These are phyloP conservation scores for Spilogale gracilis DNA, from an alignment of 2,113 vertebrate genomes.

Conservation along the genomic window DNA sequence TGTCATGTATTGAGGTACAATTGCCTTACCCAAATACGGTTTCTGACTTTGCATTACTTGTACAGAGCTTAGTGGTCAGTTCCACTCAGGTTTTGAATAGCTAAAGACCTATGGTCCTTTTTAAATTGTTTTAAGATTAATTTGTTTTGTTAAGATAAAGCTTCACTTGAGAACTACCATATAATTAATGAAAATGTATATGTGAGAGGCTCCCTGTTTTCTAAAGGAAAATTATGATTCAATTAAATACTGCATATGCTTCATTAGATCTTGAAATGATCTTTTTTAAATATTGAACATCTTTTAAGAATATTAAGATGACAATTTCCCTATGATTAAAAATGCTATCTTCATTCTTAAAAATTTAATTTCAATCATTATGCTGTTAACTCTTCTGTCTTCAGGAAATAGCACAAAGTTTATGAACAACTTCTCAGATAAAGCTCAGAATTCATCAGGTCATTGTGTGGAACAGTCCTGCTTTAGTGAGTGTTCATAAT, in stretches of 20 bases:
- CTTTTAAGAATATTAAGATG: constrained; percentile 71
- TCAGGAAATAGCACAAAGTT: neutral
- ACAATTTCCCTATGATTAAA: constrained; percentile 69
- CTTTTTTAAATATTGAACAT: constrained; percentile 75
- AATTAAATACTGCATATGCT: constrained; percentile 78
- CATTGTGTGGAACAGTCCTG: neutral
- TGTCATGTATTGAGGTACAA: neutral
- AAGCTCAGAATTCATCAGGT: neutral
- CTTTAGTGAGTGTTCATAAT: neutral
- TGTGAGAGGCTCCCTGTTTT: constrained; percentile 60
- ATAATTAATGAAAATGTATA: constrained; percentile 67
- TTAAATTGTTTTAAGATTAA: constrained; percentile 45
- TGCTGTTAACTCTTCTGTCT: constrained; percentile 38
- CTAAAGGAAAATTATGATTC: constrained; percentile 76
- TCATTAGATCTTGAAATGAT: constrained; percentile 72
- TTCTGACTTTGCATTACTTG: neutral
- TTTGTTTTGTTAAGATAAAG: constrained; percentile 65
- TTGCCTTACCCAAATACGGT: neutral
- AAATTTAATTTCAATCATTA: constrained; percentile 53
- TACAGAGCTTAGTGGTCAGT: neutral
- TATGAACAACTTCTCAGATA: constrained; percentile 49
- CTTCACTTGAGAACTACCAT: constrained; percentile 6
- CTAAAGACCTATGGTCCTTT: constrained; percentile 28
- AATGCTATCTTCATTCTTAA: constrained; percentile 71
- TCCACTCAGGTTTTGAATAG: neutral